Base-by-base conservation (phyloP, 2,113 vertebrate genomes). In the Macrotus californicus region DNA sequence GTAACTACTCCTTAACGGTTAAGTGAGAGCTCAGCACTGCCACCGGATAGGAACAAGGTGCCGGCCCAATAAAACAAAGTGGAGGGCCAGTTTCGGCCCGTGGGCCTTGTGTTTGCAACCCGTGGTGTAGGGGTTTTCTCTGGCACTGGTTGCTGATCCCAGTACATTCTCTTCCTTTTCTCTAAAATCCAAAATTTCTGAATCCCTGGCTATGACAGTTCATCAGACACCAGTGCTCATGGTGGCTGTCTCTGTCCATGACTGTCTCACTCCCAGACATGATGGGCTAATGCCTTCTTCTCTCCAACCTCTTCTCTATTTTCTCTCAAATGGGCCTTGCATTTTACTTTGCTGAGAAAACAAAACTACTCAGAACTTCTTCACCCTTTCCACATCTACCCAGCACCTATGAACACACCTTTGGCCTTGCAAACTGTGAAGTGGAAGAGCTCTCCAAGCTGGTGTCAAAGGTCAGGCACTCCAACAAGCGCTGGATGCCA, bases 151-250 rank as follows among this genome's bases (percentile, higher is more conserved):
- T 86, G 77, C 36, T 80, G 26, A 31, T 36, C 52, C 16, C 39
- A 31, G 36, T n/a, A 29, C 26, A 48, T 22, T 70, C 36, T 70
- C n/a, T 67, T n/a, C 3, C 16, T 22, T 43, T 18, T 85, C 6
- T 34, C 59, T 70, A n/a, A 89, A 67, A n/a, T 13, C 13, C 50
- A 54, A 26, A 14, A 48, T 59, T 85, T 76, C 3, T 8, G 79
- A 77, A 41, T 21, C 24, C n/a, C 31, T 3, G 7, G 18, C 18
- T 61, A 5, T 36, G 36, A 56, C 39, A 50, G 2, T 12, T 22
- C 9, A 22, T 39, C 24, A 3, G 3, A 41, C 0, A 21, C 1
- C 5, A 29, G 9, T 48, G n/a, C 77, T 77, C 41, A 14, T 3
- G 14, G 34, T 2, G 41, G 21, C 16, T 4, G 3, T 26, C 39